Evolutionary conservation across 2,797 vertebrate species (phyloP).

Genomic region (Rhinatrema bivittatum): DNA sequence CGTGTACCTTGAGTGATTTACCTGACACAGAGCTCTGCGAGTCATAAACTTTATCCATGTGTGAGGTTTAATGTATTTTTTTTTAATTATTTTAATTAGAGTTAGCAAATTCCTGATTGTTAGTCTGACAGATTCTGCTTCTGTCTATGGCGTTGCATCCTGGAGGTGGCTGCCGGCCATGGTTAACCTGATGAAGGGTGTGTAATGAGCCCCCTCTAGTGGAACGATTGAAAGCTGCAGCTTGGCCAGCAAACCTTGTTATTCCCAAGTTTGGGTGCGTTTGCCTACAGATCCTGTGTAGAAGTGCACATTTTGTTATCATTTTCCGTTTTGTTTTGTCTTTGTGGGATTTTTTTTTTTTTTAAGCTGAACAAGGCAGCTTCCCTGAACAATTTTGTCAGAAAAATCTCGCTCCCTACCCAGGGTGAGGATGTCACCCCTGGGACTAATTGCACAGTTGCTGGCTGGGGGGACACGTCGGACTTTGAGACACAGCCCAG

Average conservation of each 20-base stretch:
- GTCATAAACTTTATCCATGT: too few relatives aligned
- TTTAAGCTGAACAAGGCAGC: slow-evolving; percentile 24
- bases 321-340: too few relatives aligned
- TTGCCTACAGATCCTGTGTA: too few relatives aligned
- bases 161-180: too few relatives aligned
- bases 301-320: too few relatives aligned
- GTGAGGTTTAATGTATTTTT: too few relatives aligned
- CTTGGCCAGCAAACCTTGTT: neutral
- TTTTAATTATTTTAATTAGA: too few relatives aligned
- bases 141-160: too few relatives aligned
- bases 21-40: too few relatives aligned
- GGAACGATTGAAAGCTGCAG: neutral
- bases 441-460: slow-evolving; percentile 2
- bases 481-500: slow-evolving; percentile 6
- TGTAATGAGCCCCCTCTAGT: neutral
- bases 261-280: fast-evolving
- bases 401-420: neutral
- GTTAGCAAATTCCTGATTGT: too few relatives aligned
- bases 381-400: slow-evolving; percentile 2
- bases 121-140: too few relatives aligned
- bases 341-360: neutral
- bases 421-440: neutral
- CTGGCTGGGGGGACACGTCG: slow-evolving; percentile 21
- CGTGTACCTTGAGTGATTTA: too few relatives aligned
- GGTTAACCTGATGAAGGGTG: neutral